These are phyloP conservation scores for Cryptotis parvus DNA, from an alignment of 2,113 vertebrate species.

Conservation along the genomic window DNA sequence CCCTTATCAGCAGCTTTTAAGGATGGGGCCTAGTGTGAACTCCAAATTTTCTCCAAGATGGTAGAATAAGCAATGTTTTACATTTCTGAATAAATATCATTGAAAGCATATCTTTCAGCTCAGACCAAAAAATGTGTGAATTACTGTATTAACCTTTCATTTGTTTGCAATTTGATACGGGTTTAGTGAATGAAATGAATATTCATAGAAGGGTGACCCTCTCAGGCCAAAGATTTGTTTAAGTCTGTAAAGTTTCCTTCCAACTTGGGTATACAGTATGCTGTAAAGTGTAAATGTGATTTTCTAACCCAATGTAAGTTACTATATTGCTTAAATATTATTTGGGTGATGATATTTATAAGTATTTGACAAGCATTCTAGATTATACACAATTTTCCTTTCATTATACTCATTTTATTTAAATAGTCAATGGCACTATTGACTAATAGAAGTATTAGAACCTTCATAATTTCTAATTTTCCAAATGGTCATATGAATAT, in stretches of 20 bases:
- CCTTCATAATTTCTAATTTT: not conserved
- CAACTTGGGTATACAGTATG: not conserved
- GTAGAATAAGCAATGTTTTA: not conserved
- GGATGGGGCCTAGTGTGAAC: not conserved
- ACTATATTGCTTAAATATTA: slow-evolving; percentile 1
- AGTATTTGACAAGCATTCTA: slow-evolving; percentile 35
- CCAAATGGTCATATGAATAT: slow-evolving; percentile 8
- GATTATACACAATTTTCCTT: not conserved
- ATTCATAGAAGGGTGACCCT: not conserved
- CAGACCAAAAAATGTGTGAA: not conserved
- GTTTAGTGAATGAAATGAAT: not conserved
- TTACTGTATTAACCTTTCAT: not conserved
- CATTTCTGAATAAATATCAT: not conserved
- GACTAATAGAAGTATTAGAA: not conserved
- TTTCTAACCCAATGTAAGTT: not conserved
- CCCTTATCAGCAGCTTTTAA: not conserved
- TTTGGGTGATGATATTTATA: not conserved
- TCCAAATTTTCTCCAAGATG: not conserved
- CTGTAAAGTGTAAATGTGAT: not conserved
- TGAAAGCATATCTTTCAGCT: not conserved
- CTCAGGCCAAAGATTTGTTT: not conserved
- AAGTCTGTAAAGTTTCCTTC: not conserved
- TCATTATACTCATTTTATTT: slow-evolving; percentile 23
- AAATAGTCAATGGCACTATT: not conserved
- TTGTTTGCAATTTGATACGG: not conserved